Evolutionary conservation across 2,113 vertebrate species (phyloP), one percentile per base, ranked within the genome.

Genomic region (Hiodon tergisus): DNA sequence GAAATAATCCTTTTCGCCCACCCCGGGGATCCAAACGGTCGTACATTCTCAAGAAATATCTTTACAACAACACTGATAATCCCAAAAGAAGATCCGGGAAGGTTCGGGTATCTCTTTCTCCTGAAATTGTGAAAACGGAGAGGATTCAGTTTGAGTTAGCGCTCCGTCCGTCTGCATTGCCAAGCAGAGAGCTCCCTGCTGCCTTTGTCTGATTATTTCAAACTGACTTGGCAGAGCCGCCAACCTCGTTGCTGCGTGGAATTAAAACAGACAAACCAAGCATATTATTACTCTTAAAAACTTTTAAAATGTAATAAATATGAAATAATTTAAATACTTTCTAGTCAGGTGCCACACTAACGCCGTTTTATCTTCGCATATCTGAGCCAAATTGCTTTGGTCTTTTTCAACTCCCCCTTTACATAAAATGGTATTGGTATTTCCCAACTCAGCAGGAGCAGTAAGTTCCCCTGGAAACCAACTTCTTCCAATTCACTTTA

Each of bases 181-280:
- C 81, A 78, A 84, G 81, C 84, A 79, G 85, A 89, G 88, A 85
- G 90, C 91, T 90, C 91, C 89, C 91, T 88, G 91, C 89, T 90
- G 91, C 91, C 91, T 93, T 93, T 93, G 91, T 93, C 91, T 93
- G 91, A 90, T 92, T 91, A 91, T 91, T 93, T 93, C 91, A 93
- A 93, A 93, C 91, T 87, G 89, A 91, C 89, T 91, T 88, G 91
- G 88, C 91, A 91, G 86, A 87, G 88, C 87, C 86, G 76, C 77
- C 75, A 59, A 92, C 86, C 84, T 73, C 69, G 14, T 71, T 31
- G 72, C 73, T 0, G 72, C 69, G 72, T 88, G 87, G 78, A 81
- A 3, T 11, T 31, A 31, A 31, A 31, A 76, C 46, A 5, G 2
- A 8, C 31, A 31, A 31, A 31, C 31, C 31, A 31, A 31, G 31